These are phyloP conservation scores for Musca domestica DNA, from an alignment of 1,140 invertebrate genomes.

Conservation along the genomic window DNA sequence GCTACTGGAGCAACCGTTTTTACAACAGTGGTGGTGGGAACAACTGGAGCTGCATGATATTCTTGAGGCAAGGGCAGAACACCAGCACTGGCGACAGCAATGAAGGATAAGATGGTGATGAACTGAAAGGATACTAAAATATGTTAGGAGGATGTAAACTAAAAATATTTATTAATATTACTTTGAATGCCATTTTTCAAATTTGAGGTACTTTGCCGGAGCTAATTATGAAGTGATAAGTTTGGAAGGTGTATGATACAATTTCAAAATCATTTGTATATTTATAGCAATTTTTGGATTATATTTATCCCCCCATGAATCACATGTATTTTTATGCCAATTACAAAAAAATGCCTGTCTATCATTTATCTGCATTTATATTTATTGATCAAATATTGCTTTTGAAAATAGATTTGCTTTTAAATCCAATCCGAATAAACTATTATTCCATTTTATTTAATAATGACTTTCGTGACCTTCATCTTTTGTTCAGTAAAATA, in stretches of 20 bases:
- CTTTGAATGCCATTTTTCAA: slow-evolving; percentile 25
- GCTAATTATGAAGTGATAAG: background rate
- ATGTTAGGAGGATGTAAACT: too few relatives aligned
- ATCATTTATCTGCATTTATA: too few relatives aligned
- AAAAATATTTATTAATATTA: slow-evolving; percentile 5
- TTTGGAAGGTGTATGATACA: slow-evolving; percentile 19
- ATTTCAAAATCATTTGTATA: background rate
- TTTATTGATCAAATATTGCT: too few relatives aligned
- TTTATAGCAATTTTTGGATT: slow-evolving; percentile 15
- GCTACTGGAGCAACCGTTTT: slow-evolving; percentile 4
- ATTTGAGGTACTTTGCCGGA: background rate
- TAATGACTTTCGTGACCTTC: too few relatives aligned
- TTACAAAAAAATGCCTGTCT: too few relatives aligned
- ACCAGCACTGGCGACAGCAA: slow-evolving; percentile 21
- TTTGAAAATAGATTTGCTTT: too few relatives aligned
- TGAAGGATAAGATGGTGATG: slow-evolving; percentile 15
- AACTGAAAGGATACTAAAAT: background rate
- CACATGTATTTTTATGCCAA: too few relatives aligned
- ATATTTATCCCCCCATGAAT: too few relatives aligned
- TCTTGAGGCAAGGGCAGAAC: slow-evolving; percentile 10
- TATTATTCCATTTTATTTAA: too few relatives aligned
- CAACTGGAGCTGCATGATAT: slow-evolving; percentile 30
- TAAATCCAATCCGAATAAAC: too few relatives aligned
- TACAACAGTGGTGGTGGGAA: slow-evolving; percentile 1
- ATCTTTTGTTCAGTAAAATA: too few relatives aligned